Conservation (phyloP, 2,113 vertebrate species). For the Apodemus sylvaticus region DNA sequence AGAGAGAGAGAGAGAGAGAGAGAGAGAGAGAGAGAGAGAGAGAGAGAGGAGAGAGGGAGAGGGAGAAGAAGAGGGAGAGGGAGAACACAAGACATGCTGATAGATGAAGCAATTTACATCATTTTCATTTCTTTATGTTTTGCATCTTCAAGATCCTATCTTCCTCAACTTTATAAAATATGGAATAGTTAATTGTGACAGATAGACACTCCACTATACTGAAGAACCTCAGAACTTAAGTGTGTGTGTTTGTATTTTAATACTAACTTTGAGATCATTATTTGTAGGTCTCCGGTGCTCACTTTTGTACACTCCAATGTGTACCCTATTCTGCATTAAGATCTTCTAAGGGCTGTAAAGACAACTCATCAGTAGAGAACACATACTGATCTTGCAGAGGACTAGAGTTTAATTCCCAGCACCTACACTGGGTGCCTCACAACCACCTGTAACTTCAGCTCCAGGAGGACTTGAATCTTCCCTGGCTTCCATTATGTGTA, state of each 20-base stretch:
- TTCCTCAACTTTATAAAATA: background rate
- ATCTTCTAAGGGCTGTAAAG: background rate
- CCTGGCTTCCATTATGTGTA: too few species aligned
- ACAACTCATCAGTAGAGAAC: background rate
- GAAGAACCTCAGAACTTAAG: background rate
- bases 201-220: background rate
- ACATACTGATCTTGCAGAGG: background rate
- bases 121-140: background rate
- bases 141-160: background rate
- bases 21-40: background rate
- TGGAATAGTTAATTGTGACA: background rate
- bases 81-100: background rate
- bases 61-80: too few species aligned
- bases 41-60: background rate
- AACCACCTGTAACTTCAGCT: background rate
- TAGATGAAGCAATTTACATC: background rate
- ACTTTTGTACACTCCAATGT: background rate
- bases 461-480: background rate
- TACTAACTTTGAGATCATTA: background rate
- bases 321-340: background rate
- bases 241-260: background rate
- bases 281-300: rapidly evolving
- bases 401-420: background rate
- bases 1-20: background rate
- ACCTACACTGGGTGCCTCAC: background rate